Percentiles rank a stretch among this genome's conserved stretches.
phyloP scores from a whole-genome alignment of 2,888 invertebrate genomes.

The Ormyrus labotus region DNA sequence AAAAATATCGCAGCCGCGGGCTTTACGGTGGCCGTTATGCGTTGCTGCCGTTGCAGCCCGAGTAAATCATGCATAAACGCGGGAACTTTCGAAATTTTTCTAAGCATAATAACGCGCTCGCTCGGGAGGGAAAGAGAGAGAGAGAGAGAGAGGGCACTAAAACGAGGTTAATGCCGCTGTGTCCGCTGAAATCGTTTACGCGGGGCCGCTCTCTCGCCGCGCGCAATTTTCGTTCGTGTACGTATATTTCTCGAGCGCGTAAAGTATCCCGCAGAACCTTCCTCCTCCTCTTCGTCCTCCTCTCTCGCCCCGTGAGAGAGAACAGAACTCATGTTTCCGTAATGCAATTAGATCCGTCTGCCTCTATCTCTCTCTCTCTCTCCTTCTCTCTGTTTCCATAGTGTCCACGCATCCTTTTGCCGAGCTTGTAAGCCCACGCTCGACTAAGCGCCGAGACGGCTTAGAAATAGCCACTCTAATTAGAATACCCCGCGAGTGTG shows the following conservation, averaged over 20 bases:
- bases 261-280: slow-evolving; percentile 32
- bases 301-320: neutral
- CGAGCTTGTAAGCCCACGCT: slow-evolving; percentile 11
- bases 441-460: slow-evolving; percentile 55
- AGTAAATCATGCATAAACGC: slow-evolving; percentile 39
- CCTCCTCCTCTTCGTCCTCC: no score
- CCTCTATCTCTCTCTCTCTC: slow-evolving; percentile 7
- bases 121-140: neutral
- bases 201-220: neutral
- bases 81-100: slow-evolving; percentile 37
- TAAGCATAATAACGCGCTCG: slow-evolving; percentile 34
- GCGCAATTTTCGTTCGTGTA: slow-evolving; percentile 48
- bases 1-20: slow-evolving; percentile 13
- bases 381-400: neutral
- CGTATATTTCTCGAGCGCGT: slow-evolving; percentile 35
- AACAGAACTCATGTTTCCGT: slow-evolving; percentile 71
- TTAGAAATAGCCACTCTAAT: slow-evolving; percentile 71
- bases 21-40: slow-evolving; percentile 21
- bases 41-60: neutral
- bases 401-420: slow-evolving; percentile 44
- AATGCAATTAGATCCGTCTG: slow-evolving; percentile 71
- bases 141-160: slow-evolving; percentile 25
- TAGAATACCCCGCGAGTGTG: slow-evolving; percentile 62
- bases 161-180: slow-evolving; percentile 40
- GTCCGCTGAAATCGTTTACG: slow-evolving; percentile 40